Evolutionary conservation across 2,113 vertebrate genomes (phyloP).

Genomic region (Lichenostomus cassidix): DNA sequence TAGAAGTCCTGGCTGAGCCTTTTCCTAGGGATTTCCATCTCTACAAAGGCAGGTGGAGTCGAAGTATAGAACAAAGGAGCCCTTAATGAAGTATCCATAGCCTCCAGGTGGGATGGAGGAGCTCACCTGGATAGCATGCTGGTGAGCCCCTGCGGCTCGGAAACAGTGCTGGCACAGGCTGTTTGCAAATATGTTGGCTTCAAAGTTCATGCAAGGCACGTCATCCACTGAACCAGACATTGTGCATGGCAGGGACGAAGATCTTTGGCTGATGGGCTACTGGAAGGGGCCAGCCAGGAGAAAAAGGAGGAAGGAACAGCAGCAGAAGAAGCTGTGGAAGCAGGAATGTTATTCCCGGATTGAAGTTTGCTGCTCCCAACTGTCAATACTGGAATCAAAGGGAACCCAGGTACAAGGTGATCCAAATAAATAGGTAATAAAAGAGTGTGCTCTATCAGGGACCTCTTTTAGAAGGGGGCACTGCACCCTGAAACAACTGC

Average conservation of each 20-base stretch:
- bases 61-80: not conserved
- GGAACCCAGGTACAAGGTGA: not conserved
- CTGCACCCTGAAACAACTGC: not conserved
- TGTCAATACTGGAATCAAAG: not conserved
- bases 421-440: not conserved
- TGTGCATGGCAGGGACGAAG: slow-evolving; percentile 25
- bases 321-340: slow-evolving; percentile 25
- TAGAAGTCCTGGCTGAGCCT: not conserved
- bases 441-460: not conserved
- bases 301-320: not conserved
- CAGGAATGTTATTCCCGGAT: not conserved
- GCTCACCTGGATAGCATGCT: slow-evolving; percentile 67
- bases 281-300: not conserved
- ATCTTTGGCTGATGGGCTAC: not conserved
- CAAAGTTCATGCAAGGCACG: slow-evolving; percentile 75
- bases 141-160: slow-evolving; percentile 74
- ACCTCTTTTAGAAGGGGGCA: not conserved
- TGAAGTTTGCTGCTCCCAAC: not conserved
- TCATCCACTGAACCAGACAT: slow-evolving; percentile 75
- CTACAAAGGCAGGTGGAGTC: not conserved
- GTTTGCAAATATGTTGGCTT: slow-evolving; percentile 84
- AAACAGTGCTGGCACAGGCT: slow-evolving; percentile 84
- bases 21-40: not conserved
- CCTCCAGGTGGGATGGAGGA: not conserved
- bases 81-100: not conserved